Percentiles rank a stretch among this genome's conserved stretches.
Conservation (phyloP, 2,888 invertebrate genomes). For the Drosophila seclusa region DNA sequence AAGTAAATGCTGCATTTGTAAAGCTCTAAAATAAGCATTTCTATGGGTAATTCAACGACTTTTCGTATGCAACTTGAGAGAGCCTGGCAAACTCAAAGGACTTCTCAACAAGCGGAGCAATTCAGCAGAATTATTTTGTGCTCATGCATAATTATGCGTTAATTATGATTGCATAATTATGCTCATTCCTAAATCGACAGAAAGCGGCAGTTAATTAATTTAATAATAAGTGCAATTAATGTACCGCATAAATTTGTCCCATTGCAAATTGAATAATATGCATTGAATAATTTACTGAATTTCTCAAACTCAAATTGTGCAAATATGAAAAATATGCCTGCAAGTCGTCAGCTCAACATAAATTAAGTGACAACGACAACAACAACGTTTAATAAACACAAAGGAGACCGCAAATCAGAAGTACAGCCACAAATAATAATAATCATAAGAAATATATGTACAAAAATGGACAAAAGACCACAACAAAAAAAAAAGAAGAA, state of each 20-base stretch:
- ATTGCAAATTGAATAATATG: slow-evolving; percentile 55
- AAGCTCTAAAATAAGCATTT: background rate
- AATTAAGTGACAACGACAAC: slow-evolving; percentile 49
- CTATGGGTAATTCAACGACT: background rate
- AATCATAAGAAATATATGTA: slow-evolving; percentile 24
- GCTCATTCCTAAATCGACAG: slow-evolving; percentile 50
- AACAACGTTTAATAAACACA: slow-evolving; percentile 49
- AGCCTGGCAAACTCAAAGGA: background rate
- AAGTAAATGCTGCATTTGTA: background rate
- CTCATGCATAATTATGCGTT: slow-evolving; percentile 11
- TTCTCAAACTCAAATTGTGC: slow-evolving; percentile 17
- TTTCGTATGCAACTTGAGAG: background rate
- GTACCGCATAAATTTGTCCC: slow-evolving; percentile 24
- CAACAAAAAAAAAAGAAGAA: background rate
- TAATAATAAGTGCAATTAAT: slow-evolving; percentile 61
- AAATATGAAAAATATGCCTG: slow-evolving; percentile 56
- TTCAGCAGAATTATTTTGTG: background rate
- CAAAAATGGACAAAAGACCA: background rate
- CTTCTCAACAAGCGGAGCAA: background rate
- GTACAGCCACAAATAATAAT: slow-evolving; percentile 49
- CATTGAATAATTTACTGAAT: slow-evolving; percentile 19
- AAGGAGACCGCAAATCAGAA: slow-evolving; percentile 48
- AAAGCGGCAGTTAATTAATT: slow-evolving; percentile 64
- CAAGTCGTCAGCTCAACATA: slow-evolving; percentile 43
- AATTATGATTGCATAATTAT: slow-evolving; percentile 63